Evolutionary conservation across 2,888 invertebrate genomes (phyloP), one percentile per base, ranked within the genome.

Genomic region (Galerucella pusilla): DNA sequence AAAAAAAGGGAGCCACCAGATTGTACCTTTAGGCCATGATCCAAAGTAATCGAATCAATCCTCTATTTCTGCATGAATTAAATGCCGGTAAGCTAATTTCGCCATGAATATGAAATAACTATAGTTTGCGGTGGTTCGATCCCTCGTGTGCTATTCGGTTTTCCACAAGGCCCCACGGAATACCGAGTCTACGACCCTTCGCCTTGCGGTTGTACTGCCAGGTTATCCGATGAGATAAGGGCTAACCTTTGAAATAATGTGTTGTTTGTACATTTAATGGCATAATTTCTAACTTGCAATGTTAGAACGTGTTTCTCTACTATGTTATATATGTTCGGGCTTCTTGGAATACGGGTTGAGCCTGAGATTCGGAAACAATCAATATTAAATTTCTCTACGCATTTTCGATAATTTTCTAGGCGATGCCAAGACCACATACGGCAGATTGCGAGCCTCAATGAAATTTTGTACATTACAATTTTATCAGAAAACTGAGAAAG

Each of bases 181-280:
- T 63, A 20, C 63, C 71, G 46, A 45, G 28, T 57, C 54, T 9
- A 42, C 64, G 64, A 71, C 71, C 71, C 71, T 71, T 60, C 25
- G 49, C 63, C 70, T 63, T 12, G 42, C n/a, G 52, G 70, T 70
- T 60, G 61, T 70, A 70, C 35, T 42, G 64, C 46, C 71, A 71
- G 71, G 71, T 71, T 71, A 71, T 71, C 71, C 46, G 66, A 71
- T 71, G 65, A 71, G 71, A 71, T 71, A 71, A 71, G 65, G 71
- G 66, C 71, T 59, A 71, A 71, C 71, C 71, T 71, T 59, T 66
- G 57, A 71, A 71, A 71, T 71, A 66, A 71, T 71, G 71, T 71
- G 65, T 66, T 71, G 71, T 71, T 71, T 71, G 65, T 71, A 65
- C 65, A 66, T 71, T 65, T 66, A 71, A 71, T 71, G 59, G 66